These are phyloP conservation scores for Megaleporinus macrocephalus DNA, from an alignment of 2,113 vertebrate genomes.

Conservation along the genomic window DNA sequence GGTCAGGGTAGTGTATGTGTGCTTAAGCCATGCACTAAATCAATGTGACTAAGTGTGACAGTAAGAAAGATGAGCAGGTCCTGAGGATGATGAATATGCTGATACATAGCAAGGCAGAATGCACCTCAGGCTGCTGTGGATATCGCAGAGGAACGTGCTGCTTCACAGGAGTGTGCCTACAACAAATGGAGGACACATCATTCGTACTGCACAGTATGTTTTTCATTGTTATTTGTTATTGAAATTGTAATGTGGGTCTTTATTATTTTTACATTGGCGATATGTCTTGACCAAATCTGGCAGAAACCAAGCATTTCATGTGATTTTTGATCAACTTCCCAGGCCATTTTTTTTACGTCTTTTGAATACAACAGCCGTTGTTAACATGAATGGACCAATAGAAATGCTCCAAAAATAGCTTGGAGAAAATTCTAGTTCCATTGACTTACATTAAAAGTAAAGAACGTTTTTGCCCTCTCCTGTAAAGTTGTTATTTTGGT, in stretches of 20 bases:
- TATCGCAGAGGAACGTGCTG: not conserved
- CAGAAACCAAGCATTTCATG: too few species aligned
- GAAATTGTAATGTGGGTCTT: not conserved
- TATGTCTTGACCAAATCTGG: too few species aligned
- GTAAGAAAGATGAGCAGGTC: conserved; percentile 30
- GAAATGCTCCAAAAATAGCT: too few species aligned
- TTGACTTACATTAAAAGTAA: too few species aligned
- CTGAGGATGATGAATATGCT: conserved; percentile 36
- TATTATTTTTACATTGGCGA: too few species aligned
- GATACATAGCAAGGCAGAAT: conserved; percentile 37
- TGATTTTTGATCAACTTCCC: too few species aligned
- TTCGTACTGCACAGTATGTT: not conserved
- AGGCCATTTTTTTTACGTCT: too few species aligned
- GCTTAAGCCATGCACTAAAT: conserved; percentile 40
- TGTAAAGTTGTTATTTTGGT: too few species aligned
- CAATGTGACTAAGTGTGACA: conserved; percentile 42
- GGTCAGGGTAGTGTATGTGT: not conserved
- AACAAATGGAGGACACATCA: not conserved
- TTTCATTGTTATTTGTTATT: not conserved
- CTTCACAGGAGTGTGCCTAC: conserved; percentile 3
- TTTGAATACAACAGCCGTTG: too few species aligned
- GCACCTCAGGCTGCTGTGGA: conserved; percentile 30
- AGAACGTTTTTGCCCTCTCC: too few species aligned
- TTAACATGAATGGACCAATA: too few species aligned
- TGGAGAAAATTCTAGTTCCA: too few species aligned